Conservation (phyloP, 64 coral and sea anemone species). For the Catalaphyllia jardinei region DNA sequence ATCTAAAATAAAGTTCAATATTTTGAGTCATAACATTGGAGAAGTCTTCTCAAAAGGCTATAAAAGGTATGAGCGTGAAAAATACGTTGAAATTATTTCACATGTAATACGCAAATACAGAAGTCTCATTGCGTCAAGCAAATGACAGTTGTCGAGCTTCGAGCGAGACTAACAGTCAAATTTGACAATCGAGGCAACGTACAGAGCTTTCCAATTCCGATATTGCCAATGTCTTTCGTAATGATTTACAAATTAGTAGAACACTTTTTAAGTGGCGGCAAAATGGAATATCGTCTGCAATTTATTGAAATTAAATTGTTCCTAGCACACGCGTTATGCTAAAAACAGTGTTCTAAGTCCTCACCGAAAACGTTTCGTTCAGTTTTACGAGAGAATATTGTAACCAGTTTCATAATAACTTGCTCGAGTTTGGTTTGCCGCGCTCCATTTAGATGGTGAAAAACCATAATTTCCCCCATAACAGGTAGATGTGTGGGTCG, state of each 20-base stretch:
- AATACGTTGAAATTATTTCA: conserved; percentile 16
- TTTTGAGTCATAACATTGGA: neutral
- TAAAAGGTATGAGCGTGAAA: neutral
- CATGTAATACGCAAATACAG: conserved; percentile 44
- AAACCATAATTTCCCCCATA: conserved; percentile 6
- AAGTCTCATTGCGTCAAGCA: neutral
- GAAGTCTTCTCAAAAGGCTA: neutral
- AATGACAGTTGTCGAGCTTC: conserved; percentile 8
- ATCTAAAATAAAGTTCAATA: neutral
- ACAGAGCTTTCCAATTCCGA: neutral
- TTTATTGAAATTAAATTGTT: conserved; percentile 9
- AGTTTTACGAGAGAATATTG: conserved; percentile 8
- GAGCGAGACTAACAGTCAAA: neutral
- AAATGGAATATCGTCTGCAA: neutral
- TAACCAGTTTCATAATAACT: conserved; percentile 18
- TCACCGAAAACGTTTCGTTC: no score
- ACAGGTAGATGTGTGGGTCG: neutral
- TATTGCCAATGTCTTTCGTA: neutral
- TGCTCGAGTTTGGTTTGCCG: neutral
- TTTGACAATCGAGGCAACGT: conserved; percentile 18
- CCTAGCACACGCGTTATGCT: neutral
- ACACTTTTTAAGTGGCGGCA: neutral
- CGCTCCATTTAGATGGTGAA: neutral
- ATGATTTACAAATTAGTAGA: neutral
- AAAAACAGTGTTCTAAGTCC: neutral